phyloP scores from a whole-genome alignment of 2,797 vertebrate genomes.

The Rallus crepitans region DNA sequence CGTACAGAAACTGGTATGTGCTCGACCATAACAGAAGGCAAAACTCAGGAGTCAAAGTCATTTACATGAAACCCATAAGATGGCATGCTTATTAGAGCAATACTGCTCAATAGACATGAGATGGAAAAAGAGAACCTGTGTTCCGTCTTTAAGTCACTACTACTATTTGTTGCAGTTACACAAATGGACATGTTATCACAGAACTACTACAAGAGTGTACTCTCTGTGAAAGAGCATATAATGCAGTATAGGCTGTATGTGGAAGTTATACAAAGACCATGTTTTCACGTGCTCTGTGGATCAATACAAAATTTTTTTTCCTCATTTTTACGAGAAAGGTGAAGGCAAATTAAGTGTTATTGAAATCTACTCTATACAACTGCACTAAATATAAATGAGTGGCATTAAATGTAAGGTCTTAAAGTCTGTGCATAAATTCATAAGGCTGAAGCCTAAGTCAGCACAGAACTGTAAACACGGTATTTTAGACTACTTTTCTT shows the following conservation, averaged over 20 bases:
- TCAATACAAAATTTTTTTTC: background rate
- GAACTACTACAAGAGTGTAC: background rate
- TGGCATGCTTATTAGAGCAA: slow-evolving; percentile 7
- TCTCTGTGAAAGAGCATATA: background rate
- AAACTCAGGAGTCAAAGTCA: slow-evolving; percentile 2
- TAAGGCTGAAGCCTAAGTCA: slow-evolving; percentile 32
- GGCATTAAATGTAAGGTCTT: slow-evolving; percentile 17
- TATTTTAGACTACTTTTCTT: slow-evolving; percentile 24
- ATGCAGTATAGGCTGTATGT: slow-evolving; percentile 32
- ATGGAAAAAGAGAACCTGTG: background rate
- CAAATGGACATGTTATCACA: background rate
- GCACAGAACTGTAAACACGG: slow-evolving; percentile 64
- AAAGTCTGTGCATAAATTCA: background rate
- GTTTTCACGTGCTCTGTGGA: background rate
- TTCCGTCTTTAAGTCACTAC: background rate
- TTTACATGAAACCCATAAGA: background rate
- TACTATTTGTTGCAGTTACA: background rate
- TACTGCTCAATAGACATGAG: background rate
- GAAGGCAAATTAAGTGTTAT: slow-evolving; percentile 37
- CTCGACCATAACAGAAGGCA: slow-evolving; percentile 52
- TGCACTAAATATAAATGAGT: slow-evolving; percentile 47
- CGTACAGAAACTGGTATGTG: background rate
- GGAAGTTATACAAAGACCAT: slow-evolving; percentile 11
- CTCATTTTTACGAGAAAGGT: slow-evolving; percentile 1
- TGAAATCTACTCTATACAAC: slow-evolving; percentile 34